A percentile compares a stretch with the other conserved stretches of the same genome.
Evolutionary conservation across 2,797 vertebrate species (phyloP).

Genomic region (Sebastes ruberrimus): DNA sequence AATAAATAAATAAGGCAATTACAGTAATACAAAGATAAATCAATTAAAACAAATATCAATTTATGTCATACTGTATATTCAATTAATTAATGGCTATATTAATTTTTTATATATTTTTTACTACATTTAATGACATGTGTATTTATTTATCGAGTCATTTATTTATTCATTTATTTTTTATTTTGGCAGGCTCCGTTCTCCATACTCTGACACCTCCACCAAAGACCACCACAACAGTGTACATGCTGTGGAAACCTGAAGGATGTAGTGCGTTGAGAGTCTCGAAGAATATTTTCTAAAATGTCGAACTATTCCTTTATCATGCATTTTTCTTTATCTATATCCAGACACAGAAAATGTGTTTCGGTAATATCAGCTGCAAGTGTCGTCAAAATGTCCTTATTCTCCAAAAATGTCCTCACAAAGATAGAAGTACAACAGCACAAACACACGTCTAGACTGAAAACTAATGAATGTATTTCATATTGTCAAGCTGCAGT

Average conservation of each 20-base stretch:
- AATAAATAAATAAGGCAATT: too few species aligned
- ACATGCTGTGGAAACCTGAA: not conserved
- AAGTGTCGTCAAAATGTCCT: not conserved
- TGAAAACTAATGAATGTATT: conserved; percentile 24
- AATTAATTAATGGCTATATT: too few species aligned
- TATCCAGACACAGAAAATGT: not conserved
- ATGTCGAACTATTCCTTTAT: not conserved
- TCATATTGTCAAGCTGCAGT: conserved; percentile 24
- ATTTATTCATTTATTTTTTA: too few species aligned
- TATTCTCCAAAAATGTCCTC: not conserved
- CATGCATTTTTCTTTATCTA: not conserved
- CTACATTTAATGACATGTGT: too few species aligned
- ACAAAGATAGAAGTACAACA: not conserved
- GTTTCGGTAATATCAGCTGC: not conserved
- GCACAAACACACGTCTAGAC: conserved; percentile 34
- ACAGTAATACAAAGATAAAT: too few species aligned
- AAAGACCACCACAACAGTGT: not conserved
- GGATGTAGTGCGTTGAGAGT: too few species aligned
- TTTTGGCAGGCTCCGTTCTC: too few species aligned
- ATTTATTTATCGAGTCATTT: too few species aligned
- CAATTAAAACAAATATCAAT: too few species aligned
- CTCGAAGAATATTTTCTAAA: not conserved
- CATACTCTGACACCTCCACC: not conserved
- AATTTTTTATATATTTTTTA: too few species aligned
- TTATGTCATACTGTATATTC: too few species aligned